Conservation (phyloP, 2,113 vertebrate species). For the Pleuronectes platessa region DNA sequence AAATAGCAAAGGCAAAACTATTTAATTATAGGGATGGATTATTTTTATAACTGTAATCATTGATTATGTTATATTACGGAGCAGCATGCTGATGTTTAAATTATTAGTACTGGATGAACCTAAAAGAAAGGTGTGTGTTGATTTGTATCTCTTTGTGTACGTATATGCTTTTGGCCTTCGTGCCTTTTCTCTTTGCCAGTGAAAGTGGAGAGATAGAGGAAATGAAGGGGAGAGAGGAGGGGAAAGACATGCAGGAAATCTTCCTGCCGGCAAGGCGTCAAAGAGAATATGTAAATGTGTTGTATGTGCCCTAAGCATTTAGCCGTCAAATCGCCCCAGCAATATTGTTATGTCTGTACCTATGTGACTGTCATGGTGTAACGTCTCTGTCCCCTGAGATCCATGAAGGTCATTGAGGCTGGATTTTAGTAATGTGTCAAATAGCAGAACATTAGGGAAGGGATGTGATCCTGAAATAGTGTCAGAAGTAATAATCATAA, state of each 20-base stretch:
- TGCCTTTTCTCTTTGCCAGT: neutral
- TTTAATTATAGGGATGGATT: neutral
- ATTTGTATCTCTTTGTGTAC: conserved; percentile 1
- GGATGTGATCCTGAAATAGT: neutral
- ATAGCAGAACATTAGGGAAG: neutral
- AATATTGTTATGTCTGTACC: neutral
- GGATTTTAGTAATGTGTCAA: neutral
- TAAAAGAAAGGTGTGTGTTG: neutral
- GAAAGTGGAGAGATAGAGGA: neutral
- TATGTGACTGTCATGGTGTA: neutral
- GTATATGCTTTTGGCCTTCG: neutral
- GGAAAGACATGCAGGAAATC: neutral
- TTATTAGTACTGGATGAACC: neutral
- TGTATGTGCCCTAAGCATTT: neutral
- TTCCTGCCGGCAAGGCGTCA: no score
- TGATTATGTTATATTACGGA: neutral
- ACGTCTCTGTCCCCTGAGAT: neutral
- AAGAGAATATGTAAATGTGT: neutral
- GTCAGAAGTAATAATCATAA: neutral
- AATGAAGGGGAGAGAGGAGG: neutral
- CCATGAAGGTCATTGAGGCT: neutral
- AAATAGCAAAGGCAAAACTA: conserved; percentile 10
- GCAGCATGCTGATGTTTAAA: conserved; percentile 1
- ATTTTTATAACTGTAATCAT: neutral
- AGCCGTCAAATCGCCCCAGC: neutral